Evolutionary conservation across 2,888 invertebrate genomes (phyloP).

Genomic region (Andricus curvator): DNA sequence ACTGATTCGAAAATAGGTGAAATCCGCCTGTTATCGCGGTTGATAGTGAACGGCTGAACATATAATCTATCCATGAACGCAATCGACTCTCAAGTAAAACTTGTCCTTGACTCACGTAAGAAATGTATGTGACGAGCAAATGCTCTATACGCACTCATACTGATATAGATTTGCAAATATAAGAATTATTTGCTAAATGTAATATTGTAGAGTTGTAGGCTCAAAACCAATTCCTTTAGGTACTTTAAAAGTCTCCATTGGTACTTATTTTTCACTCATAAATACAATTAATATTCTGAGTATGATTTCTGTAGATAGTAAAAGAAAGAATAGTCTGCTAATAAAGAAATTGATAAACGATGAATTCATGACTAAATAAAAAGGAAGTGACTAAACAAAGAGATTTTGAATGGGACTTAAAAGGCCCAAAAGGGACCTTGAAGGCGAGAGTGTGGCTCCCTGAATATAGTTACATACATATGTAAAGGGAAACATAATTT

Average conservation of each 20-base stretch:
- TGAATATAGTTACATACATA: constrained; percentile 22
- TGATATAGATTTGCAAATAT: background rate
- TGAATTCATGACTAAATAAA: background rate
- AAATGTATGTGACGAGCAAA: constrained; percentile 46
- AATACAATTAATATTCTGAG: background rate
- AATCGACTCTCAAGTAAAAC: constrained; percentile 50
- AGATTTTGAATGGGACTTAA: background rate
- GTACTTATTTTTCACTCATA: background rate
- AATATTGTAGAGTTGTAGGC: no score
- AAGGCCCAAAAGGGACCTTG: constrained; percentile 1
- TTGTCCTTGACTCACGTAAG: constrained; percentile 55
- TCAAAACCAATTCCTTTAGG: no score
- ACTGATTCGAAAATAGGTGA: constrained; percentile 2
- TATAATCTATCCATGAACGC: constrained; percentile 32
- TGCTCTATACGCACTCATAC: constrained; percentile 37
- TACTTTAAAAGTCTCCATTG: no score
- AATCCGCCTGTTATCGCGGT: background rate
- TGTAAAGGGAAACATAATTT: constrained; percentile 28
- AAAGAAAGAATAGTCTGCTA: background rate
- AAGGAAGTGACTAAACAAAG: constrained; percentile 13
- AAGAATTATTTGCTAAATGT: no score
- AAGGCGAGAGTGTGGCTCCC: background rate
- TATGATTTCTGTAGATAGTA: background rate
- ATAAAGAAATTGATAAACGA: background rate
- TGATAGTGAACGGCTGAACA: constrained; percentile 19